Conservation (phyloP, 1,140 invertebrate species). For the Amphibalanus amphitrite region DNA sequence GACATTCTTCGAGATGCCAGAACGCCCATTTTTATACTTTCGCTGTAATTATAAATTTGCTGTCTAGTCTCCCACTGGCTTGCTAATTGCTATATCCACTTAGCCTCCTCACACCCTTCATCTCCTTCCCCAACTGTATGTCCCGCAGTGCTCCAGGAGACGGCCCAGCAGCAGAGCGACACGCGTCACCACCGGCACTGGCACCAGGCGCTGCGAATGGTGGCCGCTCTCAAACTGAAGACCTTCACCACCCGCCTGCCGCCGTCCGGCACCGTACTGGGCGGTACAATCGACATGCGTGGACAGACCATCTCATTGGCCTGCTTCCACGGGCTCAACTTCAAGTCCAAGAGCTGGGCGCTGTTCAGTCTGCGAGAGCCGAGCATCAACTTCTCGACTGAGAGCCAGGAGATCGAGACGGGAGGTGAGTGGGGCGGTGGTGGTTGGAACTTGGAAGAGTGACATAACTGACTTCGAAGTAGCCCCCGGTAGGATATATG, state of each 20-base stretch:
- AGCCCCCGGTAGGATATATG: too few species aligned
- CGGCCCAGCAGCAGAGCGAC: constrained; percentile 15
- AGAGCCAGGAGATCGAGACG: constrained; percentile 63
- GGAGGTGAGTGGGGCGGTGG: constrained; percentile 35
- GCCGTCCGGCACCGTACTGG: constrained; percentile 59
- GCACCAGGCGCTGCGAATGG: constrained; percentile 58
- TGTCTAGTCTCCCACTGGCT: too few species aligned
- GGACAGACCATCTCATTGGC: constrained; percentile 79
- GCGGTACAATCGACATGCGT: constrained; percentile 30
- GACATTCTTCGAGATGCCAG: too few species aligned
- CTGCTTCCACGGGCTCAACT: constrained; percentile 94
- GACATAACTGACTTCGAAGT: too few species aligned
- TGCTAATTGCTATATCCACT: too few species aligned
- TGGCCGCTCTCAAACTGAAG: constrained; percentile 53
- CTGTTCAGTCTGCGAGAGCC: constrained; percentile 87
- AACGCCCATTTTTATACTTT: too few species aligned
- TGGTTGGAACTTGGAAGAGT: too few species aligned
- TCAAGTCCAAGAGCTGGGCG: constrained; percentile 92
- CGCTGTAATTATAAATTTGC: too few species aligned
- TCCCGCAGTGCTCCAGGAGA: constrained; percentile 4
- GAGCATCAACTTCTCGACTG: constrained; percentile 84
- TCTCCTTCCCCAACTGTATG: too few species aligned
- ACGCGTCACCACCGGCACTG: constrained; percentile 71
- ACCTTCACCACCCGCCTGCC: constrained; percentile 49
- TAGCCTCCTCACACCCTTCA: too few species aligned